phyloP scores from a whole-genome alignment of 1,140 invertebrate species.

The Potamilus streckersoni region DNA sequence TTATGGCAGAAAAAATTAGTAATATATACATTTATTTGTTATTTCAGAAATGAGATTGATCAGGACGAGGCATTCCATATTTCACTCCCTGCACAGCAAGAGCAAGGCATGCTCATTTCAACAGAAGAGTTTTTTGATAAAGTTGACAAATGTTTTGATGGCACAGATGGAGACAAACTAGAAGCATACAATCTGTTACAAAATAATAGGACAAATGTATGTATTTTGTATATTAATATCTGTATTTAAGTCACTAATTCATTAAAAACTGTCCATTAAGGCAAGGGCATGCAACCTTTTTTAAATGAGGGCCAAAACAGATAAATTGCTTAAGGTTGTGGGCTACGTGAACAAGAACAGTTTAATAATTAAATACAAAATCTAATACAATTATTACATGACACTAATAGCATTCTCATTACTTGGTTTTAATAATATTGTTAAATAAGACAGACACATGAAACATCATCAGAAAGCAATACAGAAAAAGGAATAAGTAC shows the following conservation, averaged over 20 bases:
- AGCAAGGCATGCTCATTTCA: neutral
- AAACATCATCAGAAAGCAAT: neutral
- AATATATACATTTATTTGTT: too few relatives aligned
- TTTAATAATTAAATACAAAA: too few relatives aligned
- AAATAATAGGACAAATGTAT: conserved; percentile 28
- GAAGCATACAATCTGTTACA: conserved; percentile 37
- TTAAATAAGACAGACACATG: too few relatives aligned
- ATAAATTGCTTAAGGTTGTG: neutral
- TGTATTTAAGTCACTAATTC: neutral
- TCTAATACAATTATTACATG: too few relatives aligned
- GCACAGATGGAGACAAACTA: conserved; percentile 39
- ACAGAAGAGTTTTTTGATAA: conserved; percentile 30
- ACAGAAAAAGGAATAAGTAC: too few relatives aligned
- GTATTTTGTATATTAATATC: neutral
- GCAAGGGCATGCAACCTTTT: neutral
- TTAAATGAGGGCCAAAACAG: neutral
- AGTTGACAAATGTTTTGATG: conserved; percentile 40
- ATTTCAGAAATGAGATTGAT: too few relatives aligned
- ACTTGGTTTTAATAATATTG: too few relatives aligned
- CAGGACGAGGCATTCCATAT: conserved; percentile 24
- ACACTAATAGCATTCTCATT: too few relatives aligned
- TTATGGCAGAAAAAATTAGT: too few relatives aligned
- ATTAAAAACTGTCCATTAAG: neutral
- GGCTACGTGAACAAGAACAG: neutral
- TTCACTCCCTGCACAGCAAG: neutral